Evolutionary conservation across 1,140 invertebrate species (phyloP), one percentile per base, ranked within the genome.

Genomic region (Listronotus bonariensis): DNA sequence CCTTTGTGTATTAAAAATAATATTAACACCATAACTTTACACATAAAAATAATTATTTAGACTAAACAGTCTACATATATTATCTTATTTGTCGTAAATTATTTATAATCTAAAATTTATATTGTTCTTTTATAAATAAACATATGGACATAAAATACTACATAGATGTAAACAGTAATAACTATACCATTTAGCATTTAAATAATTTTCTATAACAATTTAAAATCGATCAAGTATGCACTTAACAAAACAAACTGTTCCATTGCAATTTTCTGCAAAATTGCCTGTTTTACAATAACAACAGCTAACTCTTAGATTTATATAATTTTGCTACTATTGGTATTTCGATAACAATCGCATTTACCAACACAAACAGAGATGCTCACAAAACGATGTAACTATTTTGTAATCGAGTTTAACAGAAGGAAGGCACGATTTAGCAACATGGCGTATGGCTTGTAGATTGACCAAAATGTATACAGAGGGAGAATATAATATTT

Each of bases 261-360:
- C 53, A 1, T 9, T 55, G 53, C 53, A 55, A 55, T 55, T 55
- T 55, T 43, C 53, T 55, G 20, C 40, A 34, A 55, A 55, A 55
- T 55, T 55, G 14, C 38, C 53, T 34, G 38, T 17, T 55, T 54
- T 55, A 43, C 53, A 42, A 55, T 17, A 55, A 55, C 41, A 43
- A 41, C 36, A n/a, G 36, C 38, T 41, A 26, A 26, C 38, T 14
- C 14, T 20, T 11, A 20, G 17, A 55, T 55, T 55, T 42, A 55
- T 55, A 55, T 55, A 55, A 55, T 55, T 42, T 43, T 42, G 53
- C 53, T 55, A 55, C 53, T 43, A 55, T 55, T 55, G 53, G 53
- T 55, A 55, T 55, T 55, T 55, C 53, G 38, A 55, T 55, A 55
- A 55, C 53, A 43, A 42, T 55, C 53, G 14, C 41, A 26, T 42